phyloP scores from a whole-genome alignment of 2,888 invertebrate species.

The Eristalinus sepulchralis region DNA sequence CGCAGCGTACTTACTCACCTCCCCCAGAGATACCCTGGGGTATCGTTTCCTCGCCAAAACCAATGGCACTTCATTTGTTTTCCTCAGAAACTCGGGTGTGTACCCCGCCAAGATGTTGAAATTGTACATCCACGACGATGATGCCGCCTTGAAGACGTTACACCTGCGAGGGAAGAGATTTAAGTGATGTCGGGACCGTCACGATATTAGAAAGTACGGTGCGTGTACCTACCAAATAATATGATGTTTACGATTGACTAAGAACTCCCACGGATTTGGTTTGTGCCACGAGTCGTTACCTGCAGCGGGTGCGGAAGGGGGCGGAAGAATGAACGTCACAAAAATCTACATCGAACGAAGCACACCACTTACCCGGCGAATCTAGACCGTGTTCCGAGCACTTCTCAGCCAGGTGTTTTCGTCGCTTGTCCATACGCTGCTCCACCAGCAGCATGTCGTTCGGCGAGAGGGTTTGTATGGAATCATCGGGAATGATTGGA shows the following conservation, averaged over 20 bases:
- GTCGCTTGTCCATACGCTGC: slow-evolving; percentile 79
- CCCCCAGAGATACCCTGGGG: slow-evolving; percentile 87
- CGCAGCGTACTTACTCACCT: slow-evolving; percentile 77
- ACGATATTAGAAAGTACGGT: slow-evolving; percentile 13
- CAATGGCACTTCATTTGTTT: slow-evolving; percentile 89
- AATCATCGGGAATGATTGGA: slow-evolving; percentile 79
- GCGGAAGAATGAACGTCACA: slow-evolving; percentile 8
- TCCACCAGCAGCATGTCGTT: slow-evolving; percentile 80
- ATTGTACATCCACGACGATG: slow-evolving; percentile 96
- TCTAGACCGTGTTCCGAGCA: slow-evolving; percentile 80
- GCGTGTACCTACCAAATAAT: slow-evolving; percentile 86
- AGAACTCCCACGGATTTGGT: slow-evolving; percentile 92
- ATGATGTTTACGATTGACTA: slow-evolving; percentile 90
- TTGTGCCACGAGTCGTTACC: slow-evolving; percentile 82
- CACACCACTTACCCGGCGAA: slow-evolving; percentile 75
- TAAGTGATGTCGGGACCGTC: slow-evolving; percentile 21
- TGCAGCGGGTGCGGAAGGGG: slow-evolving; percentile 66
- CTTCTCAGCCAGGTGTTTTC: slow-evolving; percentile 79
- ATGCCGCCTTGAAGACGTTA: slow-evolving; percentile 91
- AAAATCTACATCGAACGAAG: background rate
- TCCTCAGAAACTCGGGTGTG: slow-evolving; percentile 88
- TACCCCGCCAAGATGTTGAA: slow-evolving; percentile 93
- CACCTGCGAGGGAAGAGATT: slow-evolving; percentile 82
- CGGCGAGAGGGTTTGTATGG: slow-evolving; percentile 78
- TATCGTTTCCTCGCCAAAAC: slow-evolving; percentile 90